Percentiles rank a stretch among this genome's conserved stretches.
Conservation (phyloP, 2,113 vertebrate genomes). For the Elachura formosa region DNA sequence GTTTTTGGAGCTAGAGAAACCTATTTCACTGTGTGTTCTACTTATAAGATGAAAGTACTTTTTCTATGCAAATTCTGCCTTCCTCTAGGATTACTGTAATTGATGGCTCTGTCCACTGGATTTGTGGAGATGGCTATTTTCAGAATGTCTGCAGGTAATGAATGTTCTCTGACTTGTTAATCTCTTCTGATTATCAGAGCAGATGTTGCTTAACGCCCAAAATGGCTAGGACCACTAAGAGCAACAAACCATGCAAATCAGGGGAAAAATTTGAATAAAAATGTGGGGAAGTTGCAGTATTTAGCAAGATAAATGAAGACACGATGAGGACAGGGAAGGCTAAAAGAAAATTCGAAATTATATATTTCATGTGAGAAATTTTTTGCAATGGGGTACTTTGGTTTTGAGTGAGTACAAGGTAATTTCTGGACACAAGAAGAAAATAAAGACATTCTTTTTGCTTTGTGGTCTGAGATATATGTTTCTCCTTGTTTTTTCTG, state of each 20-base stretch:
- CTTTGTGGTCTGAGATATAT: not conserved
- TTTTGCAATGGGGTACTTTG: not conserved
- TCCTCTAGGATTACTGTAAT: not conserved
- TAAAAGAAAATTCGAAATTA: not conserved
- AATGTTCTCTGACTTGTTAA: slow-evolving; percentile 30
- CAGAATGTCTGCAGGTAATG: slow-evolving; percentile 26
- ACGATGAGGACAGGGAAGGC: not conserved
- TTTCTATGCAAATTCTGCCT: not conserved
- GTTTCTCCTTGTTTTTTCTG: not conserved
- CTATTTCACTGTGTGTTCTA: not conserved
- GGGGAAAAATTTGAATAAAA: not conserved
- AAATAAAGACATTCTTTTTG: too few species aligned
- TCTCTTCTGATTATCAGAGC: not conserved
- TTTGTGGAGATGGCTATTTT: slow-evolving; percentile 32
- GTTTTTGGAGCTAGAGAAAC: not conserved
- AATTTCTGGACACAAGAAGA: not conserved
- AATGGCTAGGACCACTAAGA: not conserved
- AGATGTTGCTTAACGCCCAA: not conserved
- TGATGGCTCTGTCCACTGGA: not conserved
- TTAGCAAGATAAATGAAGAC: not conserved
- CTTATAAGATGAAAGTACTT: not conserved
- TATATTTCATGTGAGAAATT: not conserved
- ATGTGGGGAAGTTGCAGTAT: not conserved
- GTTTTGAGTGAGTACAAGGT: not conserved
- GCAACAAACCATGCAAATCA: not conserved